Evolutionary conservation across 2,797 vertebrate genomes (phyloP).

Genomic region (Pantherophis vulpinus): DNA sequence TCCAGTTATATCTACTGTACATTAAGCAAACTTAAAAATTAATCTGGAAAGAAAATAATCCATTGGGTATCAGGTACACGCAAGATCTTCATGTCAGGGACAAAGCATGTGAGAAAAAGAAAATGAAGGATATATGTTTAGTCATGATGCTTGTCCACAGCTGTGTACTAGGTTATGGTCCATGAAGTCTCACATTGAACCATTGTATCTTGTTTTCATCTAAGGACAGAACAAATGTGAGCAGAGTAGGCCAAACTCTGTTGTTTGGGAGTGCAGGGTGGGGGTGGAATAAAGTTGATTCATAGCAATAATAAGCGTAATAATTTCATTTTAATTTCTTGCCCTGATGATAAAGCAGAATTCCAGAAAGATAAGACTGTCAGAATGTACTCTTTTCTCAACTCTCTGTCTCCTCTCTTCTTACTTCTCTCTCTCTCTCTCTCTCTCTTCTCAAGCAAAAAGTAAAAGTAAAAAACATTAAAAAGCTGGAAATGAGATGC

Average conservation of each 20-base stretch:
- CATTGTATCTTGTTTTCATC: neutral
- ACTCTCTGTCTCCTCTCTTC: neutral
- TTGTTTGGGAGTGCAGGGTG: neutral
- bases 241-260: neutral
- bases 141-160: neutral
- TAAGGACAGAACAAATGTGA: neutral
- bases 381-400: neutral
- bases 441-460: neutral
- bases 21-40: neutral
- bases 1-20: neutral
- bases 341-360: neutral
- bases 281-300: neutral
- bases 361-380: neutral
- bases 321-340: neutral
- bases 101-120: neutral
- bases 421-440: no score
- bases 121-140: neutral
- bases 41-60: neutral
- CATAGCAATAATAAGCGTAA: neutral
- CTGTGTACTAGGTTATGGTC: neutral
- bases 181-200: neutral
- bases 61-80: neutral
- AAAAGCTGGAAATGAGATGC: slow-evolving; percentile 4
- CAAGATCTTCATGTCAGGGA: neutral
- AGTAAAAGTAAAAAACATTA: neutral